These are phyloP conservation scores for Amblyopsis rosae DNA, from an alignment of 2,113 vertebrate species.

Conservation along the genomic window DNA sequence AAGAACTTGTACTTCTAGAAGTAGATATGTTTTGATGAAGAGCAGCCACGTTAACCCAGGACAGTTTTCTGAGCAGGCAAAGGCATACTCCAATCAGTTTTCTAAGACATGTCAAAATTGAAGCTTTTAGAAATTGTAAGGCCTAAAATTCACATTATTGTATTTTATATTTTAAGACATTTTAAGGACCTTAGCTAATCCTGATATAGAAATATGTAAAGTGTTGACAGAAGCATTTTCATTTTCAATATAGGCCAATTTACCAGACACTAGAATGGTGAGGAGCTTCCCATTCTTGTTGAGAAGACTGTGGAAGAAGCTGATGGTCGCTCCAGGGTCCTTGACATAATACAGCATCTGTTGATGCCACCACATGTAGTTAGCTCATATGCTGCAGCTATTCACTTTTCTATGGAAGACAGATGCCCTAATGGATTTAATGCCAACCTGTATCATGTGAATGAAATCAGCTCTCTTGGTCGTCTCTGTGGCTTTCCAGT, in stretches of 20 bases:
- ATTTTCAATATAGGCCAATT: too few species aligned
- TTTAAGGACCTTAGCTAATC: too few species aligned
- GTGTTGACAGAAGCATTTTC: too few species aligned
- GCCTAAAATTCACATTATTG: too few species aligned
- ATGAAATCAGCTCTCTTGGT: constrained; percentile 88
- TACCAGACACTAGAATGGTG: constrained; percentile 89
- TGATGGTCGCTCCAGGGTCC: constrained; percentile 80
- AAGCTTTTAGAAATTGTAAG: too few species aligned
- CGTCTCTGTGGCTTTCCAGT: constrained; percentile 75
- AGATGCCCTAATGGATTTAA: constrained; percentile 38
- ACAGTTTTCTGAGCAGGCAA: too few species aligned
- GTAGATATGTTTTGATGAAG: too few species aligned
- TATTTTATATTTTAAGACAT: too few species aligned
- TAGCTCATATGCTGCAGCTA: constrained; percentile 15
- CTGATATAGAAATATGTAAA: neutral
- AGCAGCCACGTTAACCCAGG: too few species aligned
- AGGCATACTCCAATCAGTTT: too few species aligned
- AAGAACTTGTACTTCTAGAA: too few species aligned
- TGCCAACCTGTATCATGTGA: constrained; percentile 90
- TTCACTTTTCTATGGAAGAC: neutral
- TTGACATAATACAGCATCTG: constrained; percentile 90
- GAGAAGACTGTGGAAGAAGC: constrained; percentile 85
- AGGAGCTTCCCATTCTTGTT: constrained; percentile 82
- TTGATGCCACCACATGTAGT: constrained; percentile 50
- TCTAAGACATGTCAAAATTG: too few species aligned